Conservation (phyloP, 1,140 invertebrate species). For the Coptotermes formosanus region DNA sequence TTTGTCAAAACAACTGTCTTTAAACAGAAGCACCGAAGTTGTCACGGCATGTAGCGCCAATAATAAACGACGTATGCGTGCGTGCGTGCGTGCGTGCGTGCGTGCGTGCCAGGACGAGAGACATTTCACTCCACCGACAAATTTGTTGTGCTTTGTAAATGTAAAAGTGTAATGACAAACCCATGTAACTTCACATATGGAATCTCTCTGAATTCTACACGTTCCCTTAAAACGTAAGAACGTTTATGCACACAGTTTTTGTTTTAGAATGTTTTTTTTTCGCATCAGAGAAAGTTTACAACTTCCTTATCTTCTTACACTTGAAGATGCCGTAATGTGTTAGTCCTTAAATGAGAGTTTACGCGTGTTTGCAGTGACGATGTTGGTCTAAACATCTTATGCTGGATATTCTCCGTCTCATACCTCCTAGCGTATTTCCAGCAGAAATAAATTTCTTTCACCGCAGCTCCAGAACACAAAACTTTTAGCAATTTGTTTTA, state of each 20-base stretch:
- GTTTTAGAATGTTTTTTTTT: background rate
- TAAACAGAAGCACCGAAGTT: too few species aligned
- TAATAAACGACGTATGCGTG: too few species aligned
- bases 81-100: too few species aligned
- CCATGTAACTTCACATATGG: too few species aligned
- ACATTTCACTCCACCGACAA: too few species aligned
- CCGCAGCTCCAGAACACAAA: background rate
- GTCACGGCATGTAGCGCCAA: too few species aligned
- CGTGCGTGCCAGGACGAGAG: too few species aligned
- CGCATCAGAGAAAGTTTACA: background rate
- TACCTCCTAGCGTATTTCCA: background rate
- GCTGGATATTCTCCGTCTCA: background rate
- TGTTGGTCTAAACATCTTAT: background rate
- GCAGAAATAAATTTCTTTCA: background rate
- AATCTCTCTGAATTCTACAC: too few species aligned
- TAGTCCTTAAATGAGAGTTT: background rate
- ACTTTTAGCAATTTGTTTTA: constrained; percentile 8
- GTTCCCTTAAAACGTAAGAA: background rate
- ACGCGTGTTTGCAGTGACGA: background rate
- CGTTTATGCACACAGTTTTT: background rate
- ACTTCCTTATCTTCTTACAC: background rate
- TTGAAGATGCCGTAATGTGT: background rate
- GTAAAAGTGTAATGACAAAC: too few species aligned
- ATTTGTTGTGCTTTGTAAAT: too few species aligned
- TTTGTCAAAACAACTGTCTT: too few species aligned